Conservation (phyloP, 2,797 vertebrate species). For the Sternarchorhynchus goeldii region DNA sequence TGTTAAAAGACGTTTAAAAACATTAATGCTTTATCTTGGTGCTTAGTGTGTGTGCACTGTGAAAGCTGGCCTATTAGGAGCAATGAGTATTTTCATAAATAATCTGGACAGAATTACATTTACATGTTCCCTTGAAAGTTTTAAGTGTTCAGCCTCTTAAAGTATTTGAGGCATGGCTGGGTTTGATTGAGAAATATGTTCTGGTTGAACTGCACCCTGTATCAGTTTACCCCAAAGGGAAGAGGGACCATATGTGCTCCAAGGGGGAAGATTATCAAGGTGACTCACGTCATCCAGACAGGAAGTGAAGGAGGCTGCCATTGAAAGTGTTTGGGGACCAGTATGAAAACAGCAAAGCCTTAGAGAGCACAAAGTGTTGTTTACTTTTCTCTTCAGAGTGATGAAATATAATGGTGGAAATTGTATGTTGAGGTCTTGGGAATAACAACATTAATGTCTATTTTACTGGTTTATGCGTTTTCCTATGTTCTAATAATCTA, state of each 20-base stretch:
- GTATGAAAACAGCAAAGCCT: constrained; percentile 15
- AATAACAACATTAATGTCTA: neutral
- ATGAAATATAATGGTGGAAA: neutral
- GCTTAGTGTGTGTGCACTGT: no score
- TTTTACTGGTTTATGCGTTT: neutral
- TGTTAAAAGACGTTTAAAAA: no score
- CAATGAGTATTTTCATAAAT: neutral
- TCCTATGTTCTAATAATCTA: neutral
- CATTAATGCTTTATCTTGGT: no score
- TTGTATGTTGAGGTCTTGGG: neutral
- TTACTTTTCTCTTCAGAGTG: constrained; percentile 4
- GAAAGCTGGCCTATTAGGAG: neutral
- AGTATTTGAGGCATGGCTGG: constrained; percentile 7
- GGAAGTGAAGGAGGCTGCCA: constrained; percentile 54
- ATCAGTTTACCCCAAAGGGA: constrained; percentile 54
- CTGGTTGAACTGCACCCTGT: constrained; percentile 38
- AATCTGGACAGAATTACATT: neutral
- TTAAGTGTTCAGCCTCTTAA: constrained; percentile 7
- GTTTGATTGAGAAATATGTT: constrained; percentile 29
- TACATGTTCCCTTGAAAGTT: neutral
- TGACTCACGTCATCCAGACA: constrained; percentile 70
- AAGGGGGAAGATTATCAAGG: constrained; percentile 65
- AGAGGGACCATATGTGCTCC: constrained; percentile 67
- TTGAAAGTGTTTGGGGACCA: constrained; percentile 19
- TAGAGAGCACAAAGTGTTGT: constrained; percentile 10